phyloP scores from a whole-genome alignment of 2,113 vertebrate species.

The Cephalopterus ornatus region DNA sequence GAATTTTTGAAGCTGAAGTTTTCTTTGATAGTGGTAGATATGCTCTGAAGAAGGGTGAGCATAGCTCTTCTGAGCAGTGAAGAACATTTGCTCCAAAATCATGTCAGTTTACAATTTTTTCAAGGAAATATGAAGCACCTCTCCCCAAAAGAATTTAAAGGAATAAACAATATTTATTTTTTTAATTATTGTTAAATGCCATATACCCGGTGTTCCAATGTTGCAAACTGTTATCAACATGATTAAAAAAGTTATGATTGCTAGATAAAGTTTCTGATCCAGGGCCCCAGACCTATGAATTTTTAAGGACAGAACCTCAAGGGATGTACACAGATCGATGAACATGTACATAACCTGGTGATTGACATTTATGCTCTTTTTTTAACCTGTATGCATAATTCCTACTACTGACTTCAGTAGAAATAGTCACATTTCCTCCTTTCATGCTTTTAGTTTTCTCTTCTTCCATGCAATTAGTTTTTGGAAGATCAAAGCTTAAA shows the following conservation, averaged over 20 bases:
- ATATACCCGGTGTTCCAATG: not conserved
- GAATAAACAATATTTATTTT: not conserved
- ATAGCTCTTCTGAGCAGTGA: not conserved
- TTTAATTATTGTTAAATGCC: not conserved
- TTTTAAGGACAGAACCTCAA: conserved; percentile 41
- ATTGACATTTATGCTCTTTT: conserved; percentile 31
- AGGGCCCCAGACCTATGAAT: not conserved
- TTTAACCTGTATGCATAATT: conserved; percentile 14
- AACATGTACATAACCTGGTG: not conserved
- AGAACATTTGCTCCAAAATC: not conserved
- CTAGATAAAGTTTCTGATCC: conserved; percentile 30
- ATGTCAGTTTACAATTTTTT: not conserved
- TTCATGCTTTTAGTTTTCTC: conserved; percentile 41
- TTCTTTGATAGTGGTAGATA: not conserved
- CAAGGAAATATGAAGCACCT: not conserved
- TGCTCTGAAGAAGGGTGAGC: not conserved
- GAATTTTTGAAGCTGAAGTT: not conserved
- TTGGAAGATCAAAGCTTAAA: conserved; percentile 49
- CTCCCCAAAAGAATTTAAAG: not conserved
- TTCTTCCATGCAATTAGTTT: conserved; percentile 18
- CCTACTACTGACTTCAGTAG: conserved; percentile 19
- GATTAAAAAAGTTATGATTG: not conserved
- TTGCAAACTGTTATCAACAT: not conserved
- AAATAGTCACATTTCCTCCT: conserved; percentile 6
- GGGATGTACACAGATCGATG: not conserved